Percentiles rank a stretch among this genome's conserved stretches.
phyloP scores from a whole-genome alignment of 2,113 vertebrate species.

The Polypterus senegalus region DNA sequence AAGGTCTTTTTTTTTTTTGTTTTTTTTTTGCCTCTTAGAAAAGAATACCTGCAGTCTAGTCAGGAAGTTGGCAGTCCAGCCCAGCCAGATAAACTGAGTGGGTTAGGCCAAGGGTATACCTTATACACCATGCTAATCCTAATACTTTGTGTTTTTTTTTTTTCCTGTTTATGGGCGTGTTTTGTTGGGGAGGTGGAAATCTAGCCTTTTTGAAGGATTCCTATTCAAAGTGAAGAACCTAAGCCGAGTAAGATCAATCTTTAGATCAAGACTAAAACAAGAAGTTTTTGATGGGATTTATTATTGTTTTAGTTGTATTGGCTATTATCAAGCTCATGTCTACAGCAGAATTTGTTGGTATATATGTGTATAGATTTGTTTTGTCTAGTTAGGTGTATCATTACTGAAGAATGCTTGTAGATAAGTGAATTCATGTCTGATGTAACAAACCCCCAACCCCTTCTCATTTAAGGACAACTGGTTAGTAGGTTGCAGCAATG shows the following conservation, averaged over 20 bases:
- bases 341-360: not conserved
- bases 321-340: not conserved
- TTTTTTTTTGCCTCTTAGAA: too few species aligned
- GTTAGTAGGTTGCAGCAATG: conserved; percentile 14
- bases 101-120: not conserved
- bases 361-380: not conserved
- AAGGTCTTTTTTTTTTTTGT: not conserved
- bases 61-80: too few species aligned
- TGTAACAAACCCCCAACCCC: not conserved
- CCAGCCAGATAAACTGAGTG: not conserved
- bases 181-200: too few species aligned
- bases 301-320: not conserved
- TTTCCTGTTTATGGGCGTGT: too few species aligned
- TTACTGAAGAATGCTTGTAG: not conserved
- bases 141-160: too few species aligned
- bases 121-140: not conserved
- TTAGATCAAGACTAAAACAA: too few species aligned
- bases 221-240: too few species aligned
- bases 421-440: not conserved
- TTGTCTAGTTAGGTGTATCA: not conserved
- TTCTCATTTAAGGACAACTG: not conserved
- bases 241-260: too few species aligned
- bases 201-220: too few species aligned
- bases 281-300: too few species aligned
- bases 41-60: conserved; percentile 10